These are phyloP conservation scores for Drosophila limbata DNA, from an alignment of 2,888 invertebrate genomes.

Conservation along the genomic window DNA sequence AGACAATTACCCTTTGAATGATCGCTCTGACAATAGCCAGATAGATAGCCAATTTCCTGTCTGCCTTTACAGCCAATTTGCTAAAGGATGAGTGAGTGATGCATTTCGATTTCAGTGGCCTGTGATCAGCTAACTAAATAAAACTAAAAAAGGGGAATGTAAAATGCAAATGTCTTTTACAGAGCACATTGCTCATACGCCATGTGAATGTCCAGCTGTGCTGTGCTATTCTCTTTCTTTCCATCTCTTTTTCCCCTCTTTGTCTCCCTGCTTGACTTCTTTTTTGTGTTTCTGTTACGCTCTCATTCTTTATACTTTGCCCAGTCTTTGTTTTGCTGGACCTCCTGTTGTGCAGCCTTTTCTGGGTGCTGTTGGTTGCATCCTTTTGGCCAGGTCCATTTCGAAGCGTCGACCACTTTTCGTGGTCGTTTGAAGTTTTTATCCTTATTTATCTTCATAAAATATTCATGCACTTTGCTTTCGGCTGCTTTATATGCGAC, in stretches of 20 bases:
- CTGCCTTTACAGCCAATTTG: background rate
- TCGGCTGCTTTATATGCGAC: constrained; percentile 44
- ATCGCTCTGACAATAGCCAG: background rate
- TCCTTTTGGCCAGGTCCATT: constrained; percentile 48
- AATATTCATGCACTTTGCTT: constrained; percentile 79
- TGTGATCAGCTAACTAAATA: constrained; percentile 29
- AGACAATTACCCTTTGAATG: background rate
- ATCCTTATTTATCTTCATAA: constrained; percentile 81
- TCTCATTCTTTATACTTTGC: constrained; percentile 18
- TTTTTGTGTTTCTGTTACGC: background rate
- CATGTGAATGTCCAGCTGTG: constrained; percentile 47
- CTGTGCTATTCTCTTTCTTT: background rate
- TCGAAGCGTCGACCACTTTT: constrained; percentile 63
- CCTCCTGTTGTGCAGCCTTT: constrained; percentile 22
- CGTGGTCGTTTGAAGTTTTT: constrained; percentile 79
- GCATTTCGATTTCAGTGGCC: constrained; percentile 15
- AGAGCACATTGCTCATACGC: constrained; percentile 59
- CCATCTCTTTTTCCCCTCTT: background rate
- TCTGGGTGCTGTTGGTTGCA: constrained; percentile 35
- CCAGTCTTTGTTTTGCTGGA: constrained; percentile 39
- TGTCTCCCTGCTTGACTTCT: background rate
- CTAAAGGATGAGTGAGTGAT: background rate
- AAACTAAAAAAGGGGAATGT: constrained; percentile 28
- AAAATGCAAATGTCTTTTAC: constrained; percentile 47
- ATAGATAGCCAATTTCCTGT: constrained; percentile 6